Base-by-base conservation (phyloP, 2,797 vertebrate genomes). In the Acrossocheilus wenchowensis region DNA sequence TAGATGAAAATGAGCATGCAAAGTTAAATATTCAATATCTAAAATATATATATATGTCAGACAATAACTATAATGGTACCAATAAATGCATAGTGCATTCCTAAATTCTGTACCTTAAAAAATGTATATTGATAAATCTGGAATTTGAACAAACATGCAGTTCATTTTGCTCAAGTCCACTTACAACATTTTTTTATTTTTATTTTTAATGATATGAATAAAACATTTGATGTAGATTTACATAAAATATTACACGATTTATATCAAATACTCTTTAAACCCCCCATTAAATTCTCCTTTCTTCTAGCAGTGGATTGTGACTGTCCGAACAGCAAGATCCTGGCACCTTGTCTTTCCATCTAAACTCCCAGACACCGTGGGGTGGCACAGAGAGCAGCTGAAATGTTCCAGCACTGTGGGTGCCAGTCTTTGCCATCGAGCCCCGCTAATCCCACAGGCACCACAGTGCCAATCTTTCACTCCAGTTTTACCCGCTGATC, bases 401-500 rank as follows among this genome's bases (percentile, higher is more conserved):
- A 80, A 64, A 62, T 50, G 30, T 78, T 86, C 87, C 87, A 87
- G 83, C 77, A 30, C 75, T 69, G 80, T 86, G 71, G 39, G 80
- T 85, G 83, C 75, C 71, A 85, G 43, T 79, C 69, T 80, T 87
- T 85, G 87, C 81, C 66, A 87, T 54, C 82, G 45, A 84, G 78
- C 86, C 85, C 81, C 39, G 39, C 75, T 86, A 90, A 87, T 89
- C 89, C 81, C 71, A 57, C 74, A 85, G 81, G 72, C 73, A 74
- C 45, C 62, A 83, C 57, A 82, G 83, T 66, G 71, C 39, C 69
- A 83, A 69, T 79, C 81, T 86, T 83, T 82, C 81, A 54, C 68
- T 86, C 87, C 87, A 34, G 81, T 52, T 86, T 88, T 86, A 72
- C 86, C 66, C 66, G 57, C 81, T 86, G 84, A 89, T 87, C 84